These are phyloP conservation scores for Heliconius hermathena DNA, from an alignment of 1,140 invertebrate genomes.

Conservation along the genomic window DNA sequence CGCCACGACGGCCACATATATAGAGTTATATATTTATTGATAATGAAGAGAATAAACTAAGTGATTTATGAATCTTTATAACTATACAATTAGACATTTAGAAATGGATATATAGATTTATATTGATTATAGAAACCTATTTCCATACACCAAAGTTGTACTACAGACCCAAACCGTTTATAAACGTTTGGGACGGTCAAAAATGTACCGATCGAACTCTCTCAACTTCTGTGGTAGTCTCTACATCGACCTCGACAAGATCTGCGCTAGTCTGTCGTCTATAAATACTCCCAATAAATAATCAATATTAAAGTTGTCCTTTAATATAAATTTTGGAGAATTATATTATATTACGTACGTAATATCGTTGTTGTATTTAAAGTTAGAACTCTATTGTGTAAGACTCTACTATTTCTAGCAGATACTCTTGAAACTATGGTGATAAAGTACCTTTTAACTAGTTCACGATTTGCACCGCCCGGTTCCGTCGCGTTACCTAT, in stretches of 20 bases:
- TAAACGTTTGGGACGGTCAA: not conserved
- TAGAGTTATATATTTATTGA: too few relatives aligned
- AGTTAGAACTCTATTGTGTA: not conserved
- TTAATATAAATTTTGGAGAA: not conserved
- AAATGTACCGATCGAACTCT: not conserved
- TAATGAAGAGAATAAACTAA: too few relatives aligned
- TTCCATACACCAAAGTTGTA: not conserved
- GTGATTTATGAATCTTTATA: too few relatives aligned
- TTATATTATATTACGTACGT: not conserved
- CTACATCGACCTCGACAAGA: not conserved
- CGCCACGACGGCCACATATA: too few relatives aligned
- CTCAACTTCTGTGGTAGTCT: not conserved
- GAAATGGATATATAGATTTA: not conserved
- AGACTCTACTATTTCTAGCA: not conserved
- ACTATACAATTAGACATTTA: not conserved
- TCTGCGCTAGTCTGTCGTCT: not conserved
- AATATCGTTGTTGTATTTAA: not conserved
- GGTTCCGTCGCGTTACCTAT: constrained; percentile 1
- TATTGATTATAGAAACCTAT: not conserved
- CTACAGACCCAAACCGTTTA: not conserved
- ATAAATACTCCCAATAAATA: not conserved
- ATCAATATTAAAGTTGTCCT: not conserved
- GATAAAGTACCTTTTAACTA: constrained; percentile 20
- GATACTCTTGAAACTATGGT: not conserved
- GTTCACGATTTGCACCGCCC: constrained; percentile 13